Conservation (phyloP, 2,888 invertebrate genomes). For the Dysmachus trigonus region DNA sequence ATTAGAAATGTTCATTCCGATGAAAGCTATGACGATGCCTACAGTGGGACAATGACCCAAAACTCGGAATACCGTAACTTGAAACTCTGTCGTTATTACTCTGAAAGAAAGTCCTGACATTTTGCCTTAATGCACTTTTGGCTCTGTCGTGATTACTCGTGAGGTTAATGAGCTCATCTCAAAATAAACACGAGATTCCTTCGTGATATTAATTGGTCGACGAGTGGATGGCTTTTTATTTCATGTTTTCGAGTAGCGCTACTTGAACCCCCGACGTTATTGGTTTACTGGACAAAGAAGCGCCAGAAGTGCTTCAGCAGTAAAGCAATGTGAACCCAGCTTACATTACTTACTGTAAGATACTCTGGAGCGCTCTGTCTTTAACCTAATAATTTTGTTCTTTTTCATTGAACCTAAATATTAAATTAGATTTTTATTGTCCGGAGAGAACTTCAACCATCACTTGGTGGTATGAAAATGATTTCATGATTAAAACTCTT, state of each 20-base stretch:
- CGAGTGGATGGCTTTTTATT: neutral
- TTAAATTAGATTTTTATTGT: too few species aligned
- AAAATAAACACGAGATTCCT: neutral
- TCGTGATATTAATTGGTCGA: neutral
- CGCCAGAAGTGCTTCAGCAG: neutral
- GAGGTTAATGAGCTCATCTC: neutral
- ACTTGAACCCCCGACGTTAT: neutral
- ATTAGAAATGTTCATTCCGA: neutral
- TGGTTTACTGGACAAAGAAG: neutral
- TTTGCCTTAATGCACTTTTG: neutral
- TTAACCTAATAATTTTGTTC: neutral
- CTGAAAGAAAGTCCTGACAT: neutral
- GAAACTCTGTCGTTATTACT: neutral
- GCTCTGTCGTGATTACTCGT: neutral
- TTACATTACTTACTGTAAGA: neutral
- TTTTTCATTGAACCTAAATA: too few species aligned
- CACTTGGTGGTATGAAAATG: too few species aligned
- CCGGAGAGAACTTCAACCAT: too few species aligned
- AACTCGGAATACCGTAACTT: neutral
- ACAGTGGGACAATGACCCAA: constrained; percentile 11
- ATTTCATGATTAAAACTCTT: too few species aligned
- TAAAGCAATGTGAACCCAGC: neutral
- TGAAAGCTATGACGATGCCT: neutral
- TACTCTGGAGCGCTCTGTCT: neutral
- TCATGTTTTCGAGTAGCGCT: neutral